Percentiles rank a stretch among this genome's conserved stretches.
Evolutionary conservation across 2,113 vertebrate species (phyloP).

Genomic region (Melanocharis versteri): DNA sequence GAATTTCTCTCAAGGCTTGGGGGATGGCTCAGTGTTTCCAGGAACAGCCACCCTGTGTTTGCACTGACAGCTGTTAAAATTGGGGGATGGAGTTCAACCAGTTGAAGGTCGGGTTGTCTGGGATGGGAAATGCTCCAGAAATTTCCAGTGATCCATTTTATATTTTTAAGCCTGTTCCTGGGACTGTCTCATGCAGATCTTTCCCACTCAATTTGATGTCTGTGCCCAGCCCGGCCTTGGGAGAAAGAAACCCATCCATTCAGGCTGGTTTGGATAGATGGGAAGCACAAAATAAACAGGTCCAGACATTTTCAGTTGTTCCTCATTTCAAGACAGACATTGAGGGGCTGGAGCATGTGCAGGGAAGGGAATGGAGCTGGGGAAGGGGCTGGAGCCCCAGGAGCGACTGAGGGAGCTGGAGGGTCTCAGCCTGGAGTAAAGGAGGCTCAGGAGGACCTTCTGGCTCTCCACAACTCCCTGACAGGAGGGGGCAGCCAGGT

Average conservation of each 20-base stretch:
- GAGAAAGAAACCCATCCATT: background rate
- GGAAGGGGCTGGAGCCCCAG: background rate
- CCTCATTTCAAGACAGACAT: background rate
- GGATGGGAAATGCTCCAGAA: background rate
- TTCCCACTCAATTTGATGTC: background rate
- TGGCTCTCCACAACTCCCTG: fast-evolving
- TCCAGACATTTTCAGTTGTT: background rate
- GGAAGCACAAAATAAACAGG: background rate
- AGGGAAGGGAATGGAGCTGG: fast-evolving
- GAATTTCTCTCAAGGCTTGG: background rate
- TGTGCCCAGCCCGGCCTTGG: background rate
- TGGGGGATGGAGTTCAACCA: background rate
- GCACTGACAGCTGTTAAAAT: background rate
- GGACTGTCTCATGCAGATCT: background rate
- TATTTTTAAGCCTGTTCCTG: background rate
- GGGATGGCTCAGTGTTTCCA: background rate
- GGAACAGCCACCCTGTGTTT: background rate
- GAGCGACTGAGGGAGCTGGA: background rate
- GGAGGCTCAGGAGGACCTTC: background rate
- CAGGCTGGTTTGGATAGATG: background rate
- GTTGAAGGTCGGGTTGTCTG: background rate
- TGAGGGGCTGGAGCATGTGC: fast-evolving
- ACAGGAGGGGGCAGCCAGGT: background rate
- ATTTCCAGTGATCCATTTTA: background rate
- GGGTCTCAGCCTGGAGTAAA: background rate